Evolutionary conservation across 2,888 invertebrate species (phyloP).

Genomic region (Apoda limacodes): DNA sequence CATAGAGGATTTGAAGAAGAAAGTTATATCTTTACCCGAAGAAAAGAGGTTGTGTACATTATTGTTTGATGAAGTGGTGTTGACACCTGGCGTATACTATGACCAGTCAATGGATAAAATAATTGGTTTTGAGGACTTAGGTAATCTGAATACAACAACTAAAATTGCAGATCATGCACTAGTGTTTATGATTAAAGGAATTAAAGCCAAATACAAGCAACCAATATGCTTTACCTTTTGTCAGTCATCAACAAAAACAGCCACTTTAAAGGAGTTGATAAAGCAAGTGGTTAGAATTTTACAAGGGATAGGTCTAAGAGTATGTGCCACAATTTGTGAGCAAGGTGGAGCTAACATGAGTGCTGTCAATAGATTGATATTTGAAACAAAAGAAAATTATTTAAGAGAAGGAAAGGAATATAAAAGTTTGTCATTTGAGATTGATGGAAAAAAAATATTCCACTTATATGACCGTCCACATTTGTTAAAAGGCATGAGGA

Average conservation of each 20-base stretch:
- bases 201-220: slow-evolving; percentile 14
- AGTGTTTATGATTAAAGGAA: slow-evolving; percentile 12
- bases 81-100: slow-evolving; percentile 3
- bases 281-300: slow-evolving; percentile 2
- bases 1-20: slow-evolving; percentile 5
- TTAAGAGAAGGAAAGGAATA: slow-evolving; percentile 2
- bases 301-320: slow-evolving; percentile 5
- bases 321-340: slow-evolving; percentile 11
- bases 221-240: slow-evolving; percentile 14
- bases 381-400: slow-evolving; percentile 8
- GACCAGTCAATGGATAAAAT: background rate
- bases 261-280: slow-evolving; percentile 8
- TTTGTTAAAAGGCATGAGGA: slow-evolving; percentile 16
- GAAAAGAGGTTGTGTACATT: slow-evolving; percentile 6
- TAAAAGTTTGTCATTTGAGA: slow-evolving; percentile 3
- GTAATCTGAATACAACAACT: background rate
- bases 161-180: slow-evolving; percentile 15
- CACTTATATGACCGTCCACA: slow-evolving; percentile 16
- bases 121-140: slow-evolving; percentile 6
- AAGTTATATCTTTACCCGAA: background rate
- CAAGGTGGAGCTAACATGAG: slow-evolving; percentile 12
- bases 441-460: slow-evolving; percentile 10
- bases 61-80: slow-evolving; percentile 6
- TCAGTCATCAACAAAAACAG: slow-evolving; percentile 7
- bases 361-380: slow-evolving; percentile 3